These are phyloP conservation scores for Spondyliosoma cantharus DNA, from an alignment of 2,797 vertebrate species.

Conservation along the genomic window DNA sequence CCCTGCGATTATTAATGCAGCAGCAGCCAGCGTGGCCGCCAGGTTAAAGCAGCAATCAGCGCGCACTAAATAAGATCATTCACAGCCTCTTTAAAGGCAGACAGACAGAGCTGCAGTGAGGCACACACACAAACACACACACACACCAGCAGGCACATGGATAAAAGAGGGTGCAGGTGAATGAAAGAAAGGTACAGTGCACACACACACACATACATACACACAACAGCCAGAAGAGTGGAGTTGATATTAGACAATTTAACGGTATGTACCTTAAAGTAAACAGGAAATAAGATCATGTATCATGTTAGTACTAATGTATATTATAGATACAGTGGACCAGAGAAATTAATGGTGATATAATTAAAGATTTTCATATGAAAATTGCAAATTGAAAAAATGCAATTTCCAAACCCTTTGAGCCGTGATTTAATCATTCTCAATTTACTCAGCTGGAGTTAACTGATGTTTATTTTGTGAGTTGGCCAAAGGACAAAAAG, in stretches of 20 bases:
- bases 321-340: background rate
- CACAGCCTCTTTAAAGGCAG: conserved; percentile 80
- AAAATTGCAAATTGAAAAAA: conserved; percentile 1
- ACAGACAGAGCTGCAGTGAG: conserved; percentile 54
- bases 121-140: conserved; percentile 41
- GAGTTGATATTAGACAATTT: background rate
- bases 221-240: background rate
- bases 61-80: conserved; percentile 83
- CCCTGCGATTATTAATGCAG: conserved; percentile 82
- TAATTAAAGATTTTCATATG: background rate
- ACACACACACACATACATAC: background rate
- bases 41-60: conserved; percentile 84
- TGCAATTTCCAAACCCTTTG: background rate
- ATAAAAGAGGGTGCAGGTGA: conserved; percentile 39
- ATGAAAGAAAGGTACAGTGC: conserved; percentile 6
- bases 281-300: background rate
- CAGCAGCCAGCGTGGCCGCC: conserved; percentile 80
- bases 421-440: conserved; percentile 9
- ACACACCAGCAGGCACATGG: conserved; percentile 2
- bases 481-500: background rate
- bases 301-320: background rate
- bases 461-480: background rate
- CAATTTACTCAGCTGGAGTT: background rate
- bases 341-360: background rate
- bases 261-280: conserved; percentile 5